A percentile compares a stretch with the other conserved stretches of the same genome.
phyloP scores from a whole-genome alignment of 53 echinoderm and acorn worm species.

The Holothuria leucospilota region DNA sequence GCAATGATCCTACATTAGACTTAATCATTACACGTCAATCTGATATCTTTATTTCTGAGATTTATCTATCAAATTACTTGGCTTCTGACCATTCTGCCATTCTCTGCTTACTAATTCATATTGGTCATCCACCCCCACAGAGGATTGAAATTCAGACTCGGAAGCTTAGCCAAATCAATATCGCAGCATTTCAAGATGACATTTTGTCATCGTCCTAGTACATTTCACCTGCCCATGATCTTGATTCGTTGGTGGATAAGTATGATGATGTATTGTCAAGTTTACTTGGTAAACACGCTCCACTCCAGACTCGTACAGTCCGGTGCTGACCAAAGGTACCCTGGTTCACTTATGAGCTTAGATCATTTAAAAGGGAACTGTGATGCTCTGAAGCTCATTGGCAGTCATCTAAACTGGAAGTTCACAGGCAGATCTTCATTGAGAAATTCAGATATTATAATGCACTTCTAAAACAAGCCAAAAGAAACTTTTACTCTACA shows the following conservation, averaged over 20 bases:
- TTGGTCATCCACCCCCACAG: constrained; percentile 7
- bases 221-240: neutral
- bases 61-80: too few relatives aligned
- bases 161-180: constrained; percentile 10
- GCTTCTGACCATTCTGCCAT: too few relatives aligned
- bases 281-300: too few relatives aligned
- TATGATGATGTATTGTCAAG: neutral
- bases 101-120: constrained; percentile 19
- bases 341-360: too few relatives aligned
- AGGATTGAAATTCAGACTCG: constrained; percentile 10
- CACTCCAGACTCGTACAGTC: too few relatives aligned
- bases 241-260: neutral
- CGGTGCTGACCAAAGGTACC: too few relatives aligned
- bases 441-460: constrained; percentile 25
- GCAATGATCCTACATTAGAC: constrained; percentile 63
- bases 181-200: neutral
- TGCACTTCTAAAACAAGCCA: constrained; percentile 43
- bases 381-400: constrained; percentile 20
- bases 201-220: neutral
- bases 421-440: constrained; percentile 14
- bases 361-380: too few relatives aligned
- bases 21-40: constrained; percentile 64
- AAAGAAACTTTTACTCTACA: too few relatives aligned
- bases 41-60: constrained; percentile 36
- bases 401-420: constrained; percentile 17